Percentiles rank a stretch among this genome's conserved stretches.
phyloP scores from a whole-genome alignment of 2,888 invertebrate genomes.

The Psylliodes chrysocephalus region DNA sequence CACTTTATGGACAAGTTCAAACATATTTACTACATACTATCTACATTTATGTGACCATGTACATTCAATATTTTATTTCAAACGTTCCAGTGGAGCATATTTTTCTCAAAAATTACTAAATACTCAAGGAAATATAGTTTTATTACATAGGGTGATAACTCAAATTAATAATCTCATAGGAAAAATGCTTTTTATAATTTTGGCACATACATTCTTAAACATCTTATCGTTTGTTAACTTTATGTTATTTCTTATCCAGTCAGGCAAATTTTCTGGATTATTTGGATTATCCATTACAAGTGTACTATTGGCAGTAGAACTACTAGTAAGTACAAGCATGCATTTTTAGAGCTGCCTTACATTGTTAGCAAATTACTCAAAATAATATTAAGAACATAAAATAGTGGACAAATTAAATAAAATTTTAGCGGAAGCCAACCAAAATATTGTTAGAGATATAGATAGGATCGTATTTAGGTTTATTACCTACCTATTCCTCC shows the following conservation, averaged over 20 bases:
- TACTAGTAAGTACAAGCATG: background rate
- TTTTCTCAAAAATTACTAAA: background rate
- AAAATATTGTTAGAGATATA: too few species aligned
- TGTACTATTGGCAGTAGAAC: background rate
- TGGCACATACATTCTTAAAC: background rate
- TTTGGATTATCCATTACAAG: background rate
- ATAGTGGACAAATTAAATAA: too few species aligned
- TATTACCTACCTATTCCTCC: too few species aligned
- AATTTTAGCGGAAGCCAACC: too few species aligned
- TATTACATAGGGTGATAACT: background rate
- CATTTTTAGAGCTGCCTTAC: background rate
- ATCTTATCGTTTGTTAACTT: background rate
- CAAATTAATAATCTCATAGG: background rate
- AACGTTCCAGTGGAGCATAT: background rate
- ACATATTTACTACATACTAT: background rate
- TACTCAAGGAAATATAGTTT: background rate
- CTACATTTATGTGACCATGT: background rate
- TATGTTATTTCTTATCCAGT: background rate
- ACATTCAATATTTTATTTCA: background rate
- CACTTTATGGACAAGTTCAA: background rate
- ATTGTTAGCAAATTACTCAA: too few species aligned
- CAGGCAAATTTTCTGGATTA: background rate
- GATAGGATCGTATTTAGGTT: too few species aligned
- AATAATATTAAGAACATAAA: too few species aligned
- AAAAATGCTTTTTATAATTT: background rate